phyloP scores from a whole-genome alignment of 2,113 vertebrate species.

The Oreocharis arfaki region DNA sequence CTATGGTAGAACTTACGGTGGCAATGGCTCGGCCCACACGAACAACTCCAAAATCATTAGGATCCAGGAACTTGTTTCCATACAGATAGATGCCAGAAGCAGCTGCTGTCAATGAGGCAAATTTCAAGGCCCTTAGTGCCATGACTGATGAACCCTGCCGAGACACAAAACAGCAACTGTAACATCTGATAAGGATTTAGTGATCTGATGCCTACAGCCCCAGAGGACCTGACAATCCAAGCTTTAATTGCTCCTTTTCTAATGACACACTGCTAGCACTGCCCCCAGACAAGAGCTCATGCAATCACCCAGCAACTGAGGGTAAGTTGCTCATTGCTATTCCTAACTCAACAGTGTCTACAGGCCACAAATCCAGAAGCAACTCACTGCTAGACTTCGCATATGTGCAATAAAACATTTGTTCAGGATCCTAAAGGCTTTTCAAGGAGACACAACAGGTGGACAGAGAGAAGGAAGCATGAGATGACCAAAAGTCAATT shows the following conservation, averaged over 20 bases:
- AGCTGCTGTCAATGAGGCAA: conserved; percentile 79
- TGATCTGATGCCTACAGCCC: neutral
- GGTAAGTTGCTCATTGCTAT: neutral
- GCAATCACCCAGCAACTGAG: neutral
- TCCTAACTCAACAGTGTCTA: neutral
- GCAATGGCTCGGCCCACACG: conserved; percentile 87
- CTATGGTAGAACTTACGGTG: conserved; percentile 77
- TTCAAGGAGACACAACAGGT: neutral
- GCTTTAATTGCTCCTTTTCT: neutral
- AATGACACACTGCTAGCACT: neutral
- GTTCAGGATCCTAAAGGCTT: neutral
- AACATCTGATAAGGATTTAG: neutral
- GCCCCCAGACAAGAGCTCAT: neutral
- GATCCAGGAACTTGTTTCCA: conserved; percentile 77
- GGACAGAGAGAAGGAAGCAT: neutral
- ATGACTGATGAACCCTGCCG: conserved; percentile 73
- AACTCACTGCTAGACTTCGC: neutral
- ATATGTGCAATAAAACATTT: neutral
- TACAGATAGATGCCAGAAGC: conserved; percentile 85
- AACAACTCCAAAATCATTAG: conserved; percentile 86
- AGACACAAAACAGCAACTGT: conserved; percentile 38
- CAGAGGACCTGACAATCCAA: neutral
- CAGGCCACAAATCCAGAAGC: neutral
- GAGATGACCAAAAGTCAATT: neutral
- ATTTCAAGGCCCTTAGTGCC: conserved; percentile 79